A percentile compares a stretch with the other conserved stretches of the same genome.
These are phyloP conservation scores for Clitarchus hookeri DNA, from an alignment of 2,888 invertebrate genomes.

Conservation along the genomic window DNA sequence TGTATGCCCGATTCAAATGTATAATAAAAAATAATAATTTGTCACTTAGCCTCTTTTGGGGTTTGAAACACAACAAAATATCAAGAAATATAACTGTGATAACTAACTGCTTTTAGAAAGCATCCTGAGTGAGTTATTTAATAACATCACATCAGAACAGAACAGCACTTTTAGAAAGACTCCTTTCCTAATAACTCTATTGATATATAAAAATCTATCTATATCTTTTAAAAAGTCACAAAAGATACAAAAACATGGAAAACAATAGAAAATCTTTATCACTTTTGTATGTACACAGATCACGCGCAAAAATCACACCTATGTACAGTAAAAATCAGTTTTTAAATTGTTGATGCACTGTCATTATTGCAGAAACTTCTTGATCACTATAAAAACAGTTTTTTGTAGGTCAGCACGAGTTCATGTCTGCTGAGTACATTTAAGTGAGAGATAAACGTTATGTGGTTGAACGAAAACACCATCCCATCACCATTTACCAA, in stretches of 20 bases:
- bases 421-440: neutral
- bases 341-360: neutral
- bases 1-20: neutral
- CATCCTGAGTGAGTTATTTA: neutral
- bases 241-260: constrained; percentile 38
- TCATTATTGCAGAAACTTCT: neutral
- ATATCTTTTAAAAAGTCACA: constrained; percentile 33
- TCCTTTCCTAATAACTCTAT: neutral
- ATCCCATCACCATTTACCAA: neutral
- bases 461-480: neutral
- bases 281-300: constrained; percentile 29
- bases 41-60: neutral
- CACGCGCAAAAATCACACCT: constrained; percentile 31
- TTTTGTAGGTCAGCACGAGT: neutral
- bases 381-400: neutral
- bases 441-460: neutral
- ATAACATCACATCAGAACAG: neutral
- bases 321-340: neutral
- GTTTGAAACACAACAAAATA: neutral
- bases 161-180: constrained; percentile 14
- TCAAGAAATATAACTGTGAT: constrained; percentile 10
- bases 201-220: constrained; percentile 37
- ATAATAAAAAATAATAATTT: neutral
- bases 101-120: constrained; percentile 2
- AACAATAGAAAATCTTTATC: constrained; percentile 36